These are phyloP conservation scores for Drosophila kurseongensis DNA, from an alignment of 1,140 invertebrate genomes.

Conservation along the genomic window DNA sequence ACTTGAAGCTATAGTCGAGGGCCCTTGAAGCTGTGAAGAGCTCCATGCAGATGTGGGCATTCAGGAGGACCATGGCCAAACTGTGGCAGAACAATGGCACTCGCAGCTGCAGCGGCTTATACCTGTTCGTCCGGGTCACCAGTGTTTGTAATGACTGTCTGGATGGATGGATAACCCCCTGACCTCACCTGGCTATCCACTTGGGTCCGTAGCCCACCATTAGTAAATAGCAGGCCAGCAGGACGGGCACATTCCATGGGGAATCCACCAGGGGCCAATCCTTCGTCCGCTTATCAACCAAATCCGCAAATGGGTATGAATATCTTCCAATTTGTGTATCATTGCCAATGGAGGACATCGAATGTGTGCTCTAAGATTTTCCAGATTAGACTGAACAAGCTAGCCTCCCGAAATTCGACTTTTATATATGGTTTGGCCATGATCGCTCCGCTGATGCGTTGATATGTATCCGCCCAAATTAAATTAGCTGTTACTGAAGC, in stretches of 20 bases:
- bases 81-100: conserved; percentile 94
- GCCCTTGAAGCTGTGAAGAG: conserved; percentile 90
- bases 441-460: conserved; percentile 50
- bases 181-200: conserved; percentile 89
- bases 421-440: conserved; percentile 48
- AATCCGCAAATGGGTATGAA: conserved; percentile 46
- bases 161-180: background rate
- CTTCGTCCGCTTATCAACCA: conserved; percentile 88
- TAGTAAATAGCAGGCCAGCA: conserved; percentile 91
- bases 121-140: conserved; percentile 57
- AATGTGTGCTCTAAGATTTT: conserved; percentile 19
- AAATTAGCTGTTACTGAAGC: conserved; percentile 45
- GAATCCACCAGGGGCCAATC: conserved; percentile 95
- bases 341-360: conserved; percentile 31
- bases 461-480: conserved; percentile 12
- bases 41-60: conserved; percentile 93
- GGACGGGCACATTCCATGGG: conserved; percentile 90
- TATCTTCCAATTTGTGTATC: conserved; percentile 37
- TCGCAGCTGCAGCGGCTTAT: conserved; percentile 91
- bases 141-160: conserved; percentile 6
- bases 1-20: conserved; percentile 94
- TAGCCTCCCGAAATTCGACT: background rate
- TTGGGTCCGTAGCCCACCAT: conserved; percentile 93
- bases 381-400: conserved; percentile 34
- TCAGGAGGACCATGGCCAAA: conserved; percentile 92